Evolutionary conservation across 2,113 vertebrate species (phyloP).

Genomic region (Ardeotis arabs): DNA sequence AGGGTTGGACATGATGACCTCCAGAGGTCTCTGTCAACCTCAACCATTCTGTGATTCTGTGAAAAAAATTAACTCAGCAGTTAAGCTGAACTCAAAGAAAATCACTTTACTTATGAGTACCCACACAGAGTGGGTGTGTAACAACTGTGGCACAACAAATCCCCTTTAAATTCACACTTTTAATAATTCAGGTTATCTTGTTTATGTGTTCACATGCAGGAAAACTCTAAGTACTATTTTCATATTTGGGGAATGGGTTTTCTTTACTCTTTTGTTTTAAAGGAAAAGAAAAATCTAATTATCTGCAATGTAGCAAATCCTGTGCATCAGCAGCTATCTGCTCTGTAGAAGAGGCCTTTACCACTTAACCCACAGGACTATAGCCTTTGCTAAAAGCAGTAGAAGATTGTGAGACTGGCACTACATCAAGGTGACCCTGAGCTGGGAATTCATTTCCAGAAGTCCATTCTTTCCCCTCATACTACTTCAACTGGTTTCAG

Average conservation of each 20-base stretch:
- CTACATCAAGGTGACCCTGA: neutral
- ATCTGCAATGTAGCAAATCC: neutral
- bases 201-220: neutral
- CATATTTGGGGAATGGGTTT: neutral
- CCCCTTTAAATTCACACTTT: slow-evolving; percentile 20
- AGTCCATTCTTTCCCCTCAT: neutral
- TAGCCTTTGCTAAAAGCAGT: neutral
- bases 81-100: neutral
- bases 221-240: neutral
- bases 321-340: neutral
- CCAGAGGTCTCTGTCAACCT: neutral
- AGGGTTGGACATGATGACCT: neutral
- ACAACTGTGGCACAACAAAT: slow-evolving; percentile 45
- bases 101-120: neutral
- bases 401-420: neutral
- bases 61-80: neutral
- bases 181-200: neutral
- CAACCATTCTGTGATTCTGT: neutral
- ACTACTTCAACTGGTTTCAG: neutral
- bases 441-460: neutral
- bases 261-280: neutral
- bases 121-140: neutral
- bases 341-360: neutral
- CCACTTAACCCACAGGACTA: neutral
- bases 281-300: neutral